Conservation (phyloP, 30 jellyfish, hydroid and myxozoan species). For the Pelagia noctiluca region DNA sequence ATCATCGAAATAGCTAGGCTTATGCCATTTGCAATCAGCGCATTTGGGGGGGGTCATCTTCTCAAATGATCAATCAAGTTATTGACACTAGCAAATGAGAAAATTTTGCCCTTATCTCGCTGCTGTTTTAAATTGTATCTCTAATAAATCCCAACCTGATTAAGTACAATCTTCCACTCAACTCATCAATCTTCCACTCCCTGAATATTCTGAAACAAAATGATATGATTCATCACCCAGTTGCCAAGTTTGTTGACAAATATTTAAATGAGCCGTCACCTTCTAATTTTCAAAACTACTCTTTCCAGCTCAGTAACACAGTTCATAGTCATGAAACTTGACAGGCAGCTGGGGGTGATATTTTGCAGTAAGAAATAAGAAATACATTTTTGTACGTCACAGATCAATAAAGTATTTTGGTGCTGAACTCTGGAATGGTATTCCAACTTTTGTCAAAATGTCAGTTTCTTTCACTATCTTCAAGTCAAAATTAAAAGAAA, state of each 20-base stretch:
- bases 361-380: not conserved
- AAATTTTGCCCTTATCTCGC: slow-evolving; percentile 18
- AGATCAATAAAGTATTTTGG: not conserved
- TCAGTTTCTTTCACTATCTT: not conserved
- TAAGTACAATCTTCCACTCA: not conserved
- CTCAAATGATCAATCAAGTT: not conserved
- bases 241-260: too few species aligned
- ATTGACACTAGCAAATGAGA: slow-evolving; percentile 11
- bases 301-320: not conserved
- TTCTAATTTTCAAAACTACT: too few species aligned
- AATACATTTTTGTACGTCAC: not conserved
- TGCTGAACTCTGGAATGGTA: not conserved
- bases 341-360: slow-evolving; percentile 1
- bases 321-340: not conserved
- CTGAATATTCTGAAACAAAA: too few species aligned
- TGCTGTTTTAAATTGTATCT: slow-evolving; percentile 14
- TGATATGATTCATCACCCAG: slow-evolving; percentile 5
- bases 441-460: not conserved
- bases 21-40: slow-evolving; percentile 7
- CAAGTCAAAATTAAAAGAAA: not conserved
- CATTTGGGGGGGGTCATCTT: slow-evolving; percentile 12
- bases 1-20: slow-evolving; percentile 15
- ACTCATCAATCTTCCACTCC: not conserved
- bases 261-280: too few species aligned
- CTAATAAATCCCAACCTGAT: not conserved